Evolutionary conservation across 1,140 invertebrate species (phyloP).

Genomic region (Achroia grisella): DNA sequence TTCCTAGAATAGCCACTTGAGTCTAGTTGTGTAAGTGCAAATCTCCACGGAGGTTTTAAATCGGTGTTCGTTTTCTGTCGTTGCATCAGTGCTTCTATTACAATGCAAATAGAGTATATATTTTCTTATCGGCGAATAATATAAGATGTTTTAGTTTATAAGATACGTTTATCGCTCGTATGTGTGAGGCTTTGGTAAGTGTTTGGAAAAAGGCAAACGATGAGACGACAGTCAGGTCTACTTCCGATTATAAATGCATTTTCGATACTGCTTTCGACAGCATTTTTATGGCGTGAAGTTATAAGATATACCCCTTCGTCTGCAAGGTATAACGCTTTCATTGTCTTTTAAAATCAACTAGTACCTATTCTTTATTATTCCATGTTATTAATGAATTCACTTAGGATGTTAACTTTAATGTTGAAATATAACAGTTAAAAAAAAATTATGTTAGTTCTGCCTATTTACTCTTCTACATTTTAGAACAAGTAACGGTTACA

Average conservation of each 20-base stretch:
- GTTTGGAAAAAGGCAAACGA: conserved; percentile 49
- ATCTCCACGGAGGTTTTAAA: conserved; percentile 20
- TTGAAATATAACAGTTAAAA: too few species aligned
- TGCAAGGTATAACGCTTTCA: too few species aligned
- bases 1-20: conserved; percentile 38
- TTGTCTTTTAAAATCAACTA: too few species aligned
- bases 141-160: conserved; percentile 7
- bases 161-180: conserved; percentile 10
- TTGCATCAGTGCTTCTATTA: neutral
- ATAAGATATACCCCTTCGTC: too few species aligned
- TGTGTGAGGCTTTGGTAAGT: conserved; percentile 38
- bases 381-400: too few species aligned
- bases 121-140: neutral
- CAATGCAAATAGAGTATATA: neutral
- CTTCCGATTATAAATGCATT: conserved; percentile 56
- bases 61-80: too few species aligned
- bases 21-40: conserved; percentile 33
- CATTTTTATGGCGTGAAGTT: too few species aligned
- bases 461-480: too few species aligned
- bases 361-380: too few species aligned
- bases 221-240: conserved; percentile 32
- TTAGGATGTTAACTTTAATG: too few species aligned
- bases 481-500: too few species aligned
- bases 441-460: too few species aligned
- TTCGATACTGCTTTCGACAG: conserved; percentile 27